Evolutionary conservation across 1,140 invertebrate genomes (phyloP).

Genomic region (Dolichoris vasculosae): DNA sequence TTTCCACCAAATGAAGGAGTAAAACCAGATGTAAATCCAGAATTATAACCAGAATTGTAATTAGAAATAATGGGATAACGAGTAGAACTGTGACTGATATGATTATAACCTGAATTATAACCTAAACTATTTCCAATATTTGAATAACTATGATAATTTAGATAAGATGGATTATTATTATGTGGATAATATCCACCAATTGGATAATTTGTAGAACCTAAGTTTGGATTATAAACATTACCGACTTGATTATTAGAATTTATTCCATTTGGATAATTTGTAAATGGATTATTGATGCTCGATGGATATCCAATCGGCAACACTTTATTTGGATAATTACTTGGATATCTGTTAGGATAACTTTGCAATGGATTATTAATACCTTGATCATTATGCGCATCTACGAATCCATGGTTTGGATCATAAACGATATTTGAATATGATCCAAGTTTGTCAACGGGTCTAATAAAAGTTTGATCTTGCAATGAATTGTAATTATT

Average conservation of each 20-base stretch:
- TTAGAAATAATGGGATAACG: not conserved
- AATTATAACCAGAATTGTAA: slow-evolving; percentile 19
- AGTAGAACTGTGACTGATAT: not conserved
- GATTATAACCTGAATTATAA: not conserved
- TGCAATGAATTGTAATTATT: slow-evolving; percentile 19
- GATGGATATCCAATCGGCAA: not conserved
- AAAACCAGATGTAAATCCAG: slow-evolving; percentile 7
- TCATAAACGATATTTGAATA: slow-evolving; percentile 7
- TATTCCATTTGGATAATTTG: not conserved
- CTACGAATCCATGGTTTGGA: not conserved
- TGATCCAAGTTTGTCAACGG: not conserved
- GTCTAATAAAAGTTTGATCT: not conserved
- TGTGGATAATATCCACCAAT: not conserved
- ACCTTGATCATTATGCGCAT: not conserved
- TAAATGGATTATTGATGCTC: not conserved
- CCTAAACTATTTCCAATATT: not conserved
- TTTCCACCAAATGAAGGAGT: not conserved
- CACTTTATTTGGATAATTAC: not conserved
- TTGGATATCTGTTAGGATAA: not conserved
- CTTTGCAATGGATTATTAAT: not conserved
- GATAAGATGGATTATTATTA: not conserved
- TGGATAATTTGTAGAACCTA: not conserved
- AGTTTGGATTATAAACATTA: not conserved
- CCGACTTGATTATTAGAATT: not conserved
- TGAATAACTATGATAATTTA: not conserved